phyloP scores from a whole-genome alignment of 2,113 vertebrate genomes.

The Larimichthys crocea region DNA sequence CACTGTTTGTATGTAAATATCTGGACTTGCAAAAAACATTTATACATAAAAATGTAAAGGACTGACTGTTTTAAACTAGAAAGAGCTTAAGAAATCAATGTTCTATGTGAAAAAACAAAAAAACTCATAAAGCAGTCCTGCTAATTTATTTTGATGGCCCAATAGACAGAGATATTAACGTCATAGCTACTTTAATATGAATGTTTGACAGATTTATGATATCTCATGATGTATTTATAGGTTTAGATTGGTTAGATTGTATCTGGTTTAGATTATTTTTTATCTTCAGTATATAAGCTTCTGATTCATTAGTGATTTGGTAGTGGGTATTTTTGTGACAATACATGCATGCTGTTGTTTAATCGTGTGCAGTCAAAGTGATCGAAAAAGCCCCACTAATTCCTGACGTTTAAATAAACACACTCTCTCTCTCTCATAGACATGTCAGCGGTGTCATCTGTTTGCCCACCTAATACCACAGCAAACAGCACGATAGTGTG shows the following conservation, averaged over 20 bases:
- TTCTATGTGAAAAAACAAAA: no score
- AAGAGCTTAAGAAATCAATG: background rate
- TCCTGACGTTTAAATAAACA: background rate
- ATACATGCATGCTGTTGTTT: background rate
- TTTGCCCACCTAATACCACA: constrained; percentile 50
- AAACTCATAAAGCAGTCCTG: background rate
- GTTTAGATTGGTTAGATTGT: no score
- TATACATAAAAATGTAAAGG: background rate
- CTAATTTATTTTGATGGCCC: background rate
- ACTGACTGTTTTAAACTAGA: background rate
- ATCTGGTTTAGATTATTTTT: no score
- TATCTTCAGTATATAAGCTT: background rate
- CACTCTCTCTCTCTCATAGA: background rate
- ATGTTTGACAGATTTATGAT: background rate
- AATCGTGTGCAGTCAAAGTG: no score
- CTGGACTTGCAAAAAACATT: background rate
- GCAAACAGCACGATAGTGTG: constrained; percentile 40
- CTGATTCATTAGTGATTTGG: background rate
- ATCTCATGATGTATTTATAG: background rate
- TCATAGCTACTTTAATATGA: background rate
- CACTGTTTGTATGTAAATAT: background rate
- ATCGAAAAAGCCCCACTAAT: no score
- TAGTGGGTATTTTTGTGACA: background rate
- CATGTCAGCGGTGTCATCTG: constrained; percentile 26
- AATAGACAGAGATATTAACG: no score